Percentiles rank a stretch among this genome's conserved stretches.
These are phyloP conservation scores for Polydrusus tereticollis DNA, from an alignment of 2,888 invertebrate species.

Conservation along the genomic window DNA sequence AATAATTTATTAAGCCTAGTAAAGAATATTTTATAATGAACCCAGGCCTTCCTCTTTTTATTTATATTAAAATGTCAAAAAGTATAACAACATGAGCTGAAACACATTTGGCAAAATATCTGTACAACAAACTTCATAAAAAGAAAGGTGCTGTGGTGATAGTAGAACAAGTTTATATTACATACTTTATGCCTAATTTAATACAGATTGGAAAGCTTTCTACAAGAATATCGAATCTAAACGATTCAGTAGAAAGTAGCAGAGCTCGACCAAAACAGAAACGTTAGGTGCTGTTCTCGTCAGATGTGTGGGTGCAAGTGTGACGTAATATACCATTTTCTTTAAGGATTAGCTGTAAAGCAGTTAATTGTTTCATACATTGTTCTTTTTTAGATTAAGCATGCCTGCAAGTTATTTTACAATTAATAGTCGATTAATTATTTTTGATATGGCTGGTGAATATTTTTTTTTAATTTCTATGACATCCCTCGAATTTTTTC, in stretches of 20 bases:
- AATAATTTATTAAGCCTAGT: too few species aligned
- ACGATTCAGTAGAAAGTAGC: constrained; percentile 42
- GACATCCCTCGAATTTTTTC: too few species aligned
- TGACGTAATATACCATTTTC: background rate
- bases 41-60: too few species aligned
- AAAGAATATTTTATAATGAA: too few species aligned
- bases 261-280: constrained; percentile 17
- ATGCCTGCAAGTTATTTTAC: background rate
- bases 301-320: background rate
- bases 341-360: background rate
- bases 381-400: background rate
- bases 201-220: constrained; percentile 44
- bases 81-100: background rate
- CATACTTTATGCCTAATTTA: constrained; percentile 46
- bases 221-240: constrained; percentile 28
- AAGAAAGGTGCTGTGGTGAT: constrained; percentile 39
- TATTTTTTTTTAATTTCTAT: background rate
- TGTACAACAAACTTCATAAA: constrained; percentile 11
- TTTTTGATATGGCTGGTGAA: background rate
- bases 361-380: background rate
- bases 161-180: constrained; percentile 30
- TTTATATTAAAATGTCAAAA: background rate
- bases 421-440: background rate
- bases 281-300: background rate
- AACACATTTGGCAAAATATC: background rate